Percentiles rank a stretch among this genome's conserved stretches.
Evolutionary conservation across 2,113 vertebrate genomes (phyloP).

Genomic region (Oncorhynchus masou): DNA sequence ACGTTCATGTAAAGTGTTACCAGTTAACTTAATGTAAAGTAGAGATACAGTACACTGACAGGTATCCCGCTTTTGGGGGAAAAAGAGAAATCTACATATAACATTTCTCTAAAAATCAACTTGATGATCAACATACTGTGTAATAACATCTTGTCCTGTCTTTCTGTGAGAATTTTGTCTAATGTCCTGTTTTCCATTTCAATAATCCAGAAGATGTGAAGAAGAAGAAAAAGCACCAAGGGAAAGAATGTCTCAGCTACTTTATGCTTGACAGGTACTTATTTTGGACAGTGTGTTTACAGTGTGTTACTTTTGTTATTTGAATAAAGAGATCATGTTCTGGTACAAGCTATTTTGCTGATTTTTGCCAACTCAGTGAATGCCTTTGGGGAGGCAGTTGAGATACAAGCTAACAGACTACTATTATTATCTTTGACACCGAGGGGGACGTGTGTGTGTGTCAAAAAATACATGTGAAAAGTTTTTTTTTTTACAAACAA

Average conservation of each 20-base stretch:
- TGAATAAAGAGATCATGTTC: too few species aligned
- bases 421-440: too few species aligned
- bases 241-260: neutral
- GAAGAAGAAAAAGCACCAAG: neutral
- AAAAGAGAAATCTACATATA: neutral
- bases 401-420: too few species aligned
- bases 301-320: conserved; percentile 47
- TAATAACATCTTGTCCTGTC: neutral
- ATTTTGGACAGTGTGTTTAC: conserved; percentile 33
- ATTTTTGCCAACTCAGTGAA: too few species aligned
- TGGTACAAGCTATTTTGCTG: too few species aligned
- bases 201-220: conserved; percentile 12
- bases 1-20: too few species aligned
- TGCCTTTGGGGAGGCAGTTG: too few species aligned
- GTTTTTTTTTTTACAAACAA: too few species aligned
- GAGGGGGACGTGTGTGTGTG: too few species aligned
- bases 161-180: conserved; percentile 1
- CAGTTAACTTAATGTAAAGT: neutral
- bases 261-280: conserved; percentile 19
- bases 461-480: too few species aligned
- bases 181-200: conserved; percentile 2
- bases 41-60: neutral
- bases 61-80: neutral
- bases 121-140: neutral
- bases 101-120: neutral